Percentiles rank a stretch among this genome's conserved stretches.
These are phyloP conservation scores for Cheirogaleus medius DNA, from an alignment of 2,113 vertebrate species.

Conservation along the genomic window DNA sequence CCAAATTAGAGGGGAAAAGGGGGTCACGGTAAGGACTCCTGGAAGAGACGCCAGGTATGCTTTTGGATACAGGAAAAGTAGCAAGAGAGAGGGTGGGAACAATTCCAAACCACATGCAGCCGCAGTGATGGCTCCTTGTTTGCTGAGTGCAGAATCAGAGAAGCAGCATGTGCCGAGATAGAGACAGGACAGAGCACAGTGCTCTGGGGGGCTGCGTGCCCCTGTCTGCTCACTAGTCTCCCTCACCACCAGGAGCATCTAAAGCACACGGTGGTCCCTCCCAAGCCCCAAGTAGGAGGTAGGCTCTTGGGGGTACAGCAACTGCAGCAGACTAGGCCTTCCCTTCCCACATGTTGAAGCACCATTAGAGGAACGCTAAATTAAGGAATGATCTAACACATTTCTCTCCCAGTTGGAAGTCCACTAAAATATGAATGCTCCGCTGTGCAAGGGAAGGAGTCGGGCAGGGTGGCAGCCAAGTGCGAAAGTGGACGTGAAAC, in stretches of 20 bases:
- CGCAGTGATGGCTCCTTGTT: fast-evolving
- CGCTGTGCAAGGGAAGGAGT: neutral
- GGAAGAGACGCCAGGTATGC: neutral
- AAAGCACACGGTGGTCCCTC: neutral
- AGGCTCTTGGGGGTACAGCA: no score
- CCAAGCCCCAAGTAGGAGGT: neutral
- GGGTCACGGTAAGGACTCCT: neutral
- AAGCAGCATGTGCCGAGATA: neutral
- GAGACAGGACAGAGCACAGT: fast-evolving
- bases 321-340: neutral
- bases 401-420: neutral
- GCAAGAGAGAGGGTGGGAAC: neutral
- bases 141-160: neutral
- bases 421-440: neutral
- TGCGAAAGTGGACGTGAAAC: neutral
- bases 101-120: no score
- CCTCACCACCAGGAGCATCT: neutral
- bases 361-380: neutral
- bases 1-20: neutral
- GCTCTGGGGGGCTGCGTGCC: no score
- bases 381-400: neutral
- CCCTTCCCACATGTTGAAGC: fast-evolving
- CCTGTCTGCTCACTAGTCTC: neutral
- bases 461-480: no score
- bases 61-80: neutral